Percentiles rank a stretch among this genome's conserved stretches.
Conservation (phyloP, 2,888 invertebrate genomes). For the Anticlea derivata region DNA sequence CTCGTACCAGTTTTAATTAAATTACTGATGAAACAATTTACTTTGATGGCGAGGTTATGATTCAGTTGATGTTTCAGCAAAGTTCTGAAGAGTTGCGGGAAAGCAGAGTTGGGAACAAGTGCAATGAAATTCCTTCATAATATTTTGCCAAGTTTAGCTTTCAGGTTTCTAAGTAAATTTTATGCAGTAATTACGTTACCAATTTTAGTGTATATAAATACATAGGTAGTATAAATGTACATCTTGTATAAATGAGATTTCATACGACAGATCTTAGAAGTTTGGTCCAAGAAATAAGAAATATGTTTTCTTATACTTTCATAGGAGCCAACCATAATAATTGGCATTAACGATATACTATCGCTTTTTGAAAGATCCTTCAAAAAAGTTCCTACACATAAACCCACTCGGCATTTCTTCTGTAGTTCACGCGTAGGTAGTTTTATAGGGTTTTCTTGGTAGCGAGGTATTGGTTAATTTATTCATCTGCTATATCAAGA, state of each 20-base stretch:
- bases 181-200: background rate
- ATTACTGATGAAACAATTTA: slow-evolving; percentile 55
- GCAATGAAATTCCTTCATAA: slow-evolving; percentile 22
- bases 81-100: slow-evolving; percentile 22
- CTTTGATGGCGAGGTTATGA: slow-evolving; percentile 39
- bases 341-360: background rate
- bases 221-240: no score
- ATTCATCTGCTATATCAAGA: slow-evolving; percentile 47
- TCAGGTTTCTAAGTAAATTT: background rate
- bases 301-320: no score
- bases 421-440: slow-evolving; percentile 20
- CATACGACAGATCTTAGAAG: no score
- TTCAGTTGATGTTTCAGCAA: slow-evolving; percentile 27
- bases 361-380: background rate
- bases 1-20: slow-evolving; percentile 64
- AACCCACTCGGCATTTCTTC: slow-evolving; percentile 18
- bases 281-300: no score
- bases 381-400: background rate
- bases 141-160: slow-evolving; percentile 12
- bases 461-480: slow-evolving; percentile 26
- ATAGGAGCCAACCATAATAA: no score
- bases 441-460: slow-evolving; percentile 38
- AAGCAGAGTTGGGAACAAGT: slow-evolving; percentile 18
- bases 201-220: no score
- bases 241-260: no score